Percentiles rank a stretch among this genome's conserved stretches.
phyloP scores from a whole-genome alignment of 2,888 invertebrate genomes.

The Eupeodes luniger region DNA sequence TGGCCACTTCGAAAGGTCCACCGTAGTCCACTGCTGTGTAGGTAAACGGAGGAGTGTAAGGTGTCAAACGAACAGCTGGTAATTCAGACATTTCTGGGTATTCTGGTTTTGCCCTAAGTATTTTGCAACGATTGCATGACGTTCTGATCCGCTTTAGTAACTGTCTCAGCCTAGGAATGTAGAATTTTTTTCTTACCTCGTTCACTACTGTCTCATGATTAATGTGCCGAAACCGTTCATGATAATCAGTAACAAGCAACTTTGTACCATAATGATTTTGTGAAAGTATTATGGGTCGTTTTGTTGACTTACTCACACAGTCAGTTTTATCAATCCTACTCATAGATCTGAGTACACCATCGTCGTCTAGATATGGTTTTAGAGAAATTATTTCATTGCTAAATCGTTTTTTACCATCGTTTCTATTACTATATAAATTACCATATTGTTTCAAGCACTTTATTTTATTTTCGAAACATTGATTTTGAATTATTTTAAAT shows the following conservation, averaged over 20 bases:
- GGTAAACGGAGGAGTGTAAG: constrained; percentile 42
- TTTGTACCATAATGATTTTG: constrained; percentile 6
- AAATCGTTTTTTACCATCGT: neutral
- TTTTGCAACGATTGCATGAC: constrained; percentile 36
- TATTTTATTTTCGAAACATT: neutral
- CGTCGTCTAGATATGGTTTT: constrained; percentile 26
- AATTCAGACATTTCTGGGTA: constrained; percentile 39
- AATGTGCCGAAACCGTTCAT: constrained; percentile 12
- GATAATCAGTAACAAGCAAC: constrained; percentile 23
- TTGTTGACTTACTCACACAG: neutral
- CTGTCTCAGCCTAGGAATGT: neutral
- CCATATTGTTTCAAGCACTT: constrained; percentile 12
- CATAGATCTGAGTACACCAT: constrained; percentile 2
- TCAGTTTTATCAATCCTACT: constrained; percentile 28
- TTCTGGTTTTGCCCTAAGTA: constrained; percentile 11
- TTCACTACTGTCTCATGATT: constrained; percentile 18
- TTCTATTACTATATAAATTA: neutral
- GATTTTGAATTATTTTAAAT: constrained; percentile 3
- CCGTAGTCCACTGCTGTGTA: constrained; percentile 58
- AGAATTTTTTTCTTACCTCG: constrained; percentile 12
- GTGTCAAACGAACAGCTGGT: constrained; percentile 15
- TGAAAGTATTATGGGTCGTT: constrained; percentile 23
- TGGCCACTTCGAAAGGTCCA: constrained; percentile 42
- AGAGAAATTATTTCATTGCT: constrained; percentile 2
- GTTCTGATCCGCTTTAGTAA: neutral